Base-by-base conservation (phyloP, 2,113 vertebrate species). In the Calidris pygmaea region DNA sequence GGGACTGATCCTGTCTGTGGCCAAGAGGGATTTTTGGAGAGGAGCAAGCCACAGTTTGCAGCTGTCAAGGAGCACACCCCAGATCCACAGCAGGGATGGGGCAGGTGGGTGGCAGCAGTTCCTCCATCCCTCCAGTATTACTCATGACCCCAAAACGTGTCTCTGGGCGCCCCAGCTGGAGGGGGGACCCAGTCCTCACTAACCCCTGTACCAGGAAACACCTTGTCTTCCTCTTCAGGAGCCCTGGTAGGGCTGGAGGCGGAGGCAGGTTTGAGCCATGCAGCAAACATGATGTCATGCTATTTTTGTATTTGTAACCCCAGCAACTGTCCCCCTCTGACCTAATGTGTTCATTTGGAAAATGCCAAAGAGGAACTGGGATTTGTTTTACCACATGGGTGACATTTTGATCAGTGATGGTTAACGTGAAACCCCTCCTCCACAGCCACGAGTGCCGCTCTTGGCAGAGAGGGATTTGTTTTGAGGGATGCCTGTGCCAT, bases 281-380 rank as follows among this genome's bases (percentile, higher is more conserved):
- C 72, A 73, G 32, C 1, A 3, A 43, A 35, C 35, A 47, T 27
- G 35, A 77, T 56, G 76, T 87, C 59, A 65, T 14, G 26, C 77
- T 95, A 68, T 96, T 94, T 96, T 71, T 94, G 68, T 52, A 53
- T 22, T 4, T 63, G 93, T 68, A 95, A 72, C 87, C 73, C 73
- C 60, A 58, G 94, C 65, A 96, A 87, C 89, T 89, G 37, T 74
- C 73, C 37, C 21, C 55, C 43, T 82, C 41, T 87, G 93, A 48
- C 77, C 62, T 34, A 71, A 91, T 68, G 23, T 17, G 12, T 35
- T 95, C 27, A 72, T 78, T 29, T 91, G 84, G 68, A 94, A 70
- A 96, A 66, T 20, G 87, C 48, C 77, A 68, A 96, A 95, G 93
- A 96, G 93, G 96, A 97, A 95, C 65, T 92, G 73, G 56, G 70